Base-by-base conservation (phyloP, 2,888 invertebrate genomes). In the Azorinus chamasolen region DNA sequence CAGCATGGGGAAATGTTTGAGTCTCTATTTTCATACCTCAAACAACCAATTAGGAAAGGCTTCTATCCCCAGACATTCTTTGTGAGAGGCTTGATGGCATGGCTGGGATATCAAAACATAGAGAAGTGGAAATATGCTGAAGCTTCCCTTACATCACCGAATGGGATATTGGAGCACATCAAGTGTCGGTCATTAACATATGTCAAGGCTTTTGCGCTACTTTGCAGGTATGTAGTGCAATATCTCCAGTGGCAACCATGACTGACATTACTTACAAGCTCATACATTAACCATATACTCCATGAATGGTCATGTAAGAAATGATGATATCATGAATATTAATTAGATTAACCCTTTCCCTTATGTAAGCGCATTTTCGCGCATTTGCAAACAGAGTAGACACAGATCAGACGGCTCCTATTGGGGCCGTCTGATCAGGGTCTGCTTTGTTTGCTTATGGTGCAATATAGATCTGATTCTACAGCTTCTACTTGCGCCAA, bases 151-250 rank as follows among this genome's bases (percentile, higher is more conserved):
- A 64, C 20, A 0, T 64, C 65, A 8, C 78, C 78, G 3, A 27
- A 46, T 8, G 78, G 78, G 6, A 58, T 68, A n/a, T 46, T 78
- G 2, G 73, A 78, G 24, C 68, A 75, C 25, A 22, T 75, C 10
- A 61, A 53, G 12, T 62, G 64, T 2, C 63, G 64, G 32, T 63
- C 69, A 41, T 48, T 75, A 32, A 46, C 74, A 0, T 63, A 45
- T n/a, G 59, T 69, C 8, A 63, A 69, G n/a, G 68, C 74, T 0
- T 75, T 54, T 25, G 41, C 74, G 10, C 39, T 75, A 10, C 5
- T 70, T 25, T 70, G 69, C 48, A 53, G 69, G 69, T 69, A 39
- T 22, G 25, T n/a, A n/a, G n/a, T n/a, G n/a, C n/a, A n/a, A n/a
- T n/a, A n/a, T n/a, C n/a, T n/a, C n/a, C n/a, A n/a, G n/a, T n/a